Base-by-base conservation (phyloP, 1,140 invertebrate genomes). In the Camponotus pennsylvanicus region DNA sequence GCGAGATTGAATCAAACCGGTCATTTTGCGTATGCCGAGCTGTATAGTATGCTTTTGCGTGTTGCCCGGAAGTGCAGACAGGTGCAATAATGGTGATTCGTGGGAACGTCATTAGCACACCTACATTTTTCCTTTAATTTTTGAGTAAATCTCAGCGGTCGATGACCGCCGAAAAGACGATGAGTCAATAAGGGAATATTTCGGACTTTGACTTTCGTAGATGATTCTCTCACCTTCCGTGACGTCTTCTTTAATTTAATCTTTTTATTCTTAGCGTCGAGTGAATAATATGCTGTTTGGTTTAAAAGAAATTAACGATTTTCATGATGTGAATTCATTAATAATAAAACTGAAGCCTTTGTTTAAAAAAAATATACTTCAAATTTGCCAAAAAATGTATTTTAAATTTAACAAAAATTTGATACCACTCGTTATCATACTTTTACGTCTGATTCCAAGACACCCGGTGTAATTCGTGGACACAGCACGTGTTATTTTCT, bases 1-100 rank as follows among this genome's bases (percentile, higher is more conserved):
- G 89, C 83, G 88, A 93, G 92, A 93, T 93, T 90, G 90, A 93
- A 93, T 91, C 90, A 90, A 89, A 92, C 91, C 89, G 79, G 90
- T 85, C 71, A 66, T 86, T 89, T 88, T 63, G 57, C 59, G 71
- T 77, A 64, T 76, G 66, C 80, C 78, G 42, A 64, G 76, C 83
- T 80, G 37, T 70, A 27, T 27, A 45, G 18, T 45, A 40, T 42
- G 61, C 18, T 70, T 32, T 75, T 70, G 80, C 80, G 70, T 63
- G 52, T 4, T 76, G 70, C 18, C 70, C 67, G 70, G 69, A 63
- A 75, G 57, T 83, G 69, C 49, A 70, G 37, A 34, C 64, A 45
- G 45, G 77, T 42, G 45, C 64, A 57, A 70, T 80, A 70, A 80
- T 80, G 40, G 64, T 70, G 64, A 66, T 18, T 37, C 34, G 34